Evolutionary conservation across 1,140 invertebrate species (phyloP), one percentile per base, ranked within the genome.

Genomic region (Panagrolaimus sp.): DNA sequence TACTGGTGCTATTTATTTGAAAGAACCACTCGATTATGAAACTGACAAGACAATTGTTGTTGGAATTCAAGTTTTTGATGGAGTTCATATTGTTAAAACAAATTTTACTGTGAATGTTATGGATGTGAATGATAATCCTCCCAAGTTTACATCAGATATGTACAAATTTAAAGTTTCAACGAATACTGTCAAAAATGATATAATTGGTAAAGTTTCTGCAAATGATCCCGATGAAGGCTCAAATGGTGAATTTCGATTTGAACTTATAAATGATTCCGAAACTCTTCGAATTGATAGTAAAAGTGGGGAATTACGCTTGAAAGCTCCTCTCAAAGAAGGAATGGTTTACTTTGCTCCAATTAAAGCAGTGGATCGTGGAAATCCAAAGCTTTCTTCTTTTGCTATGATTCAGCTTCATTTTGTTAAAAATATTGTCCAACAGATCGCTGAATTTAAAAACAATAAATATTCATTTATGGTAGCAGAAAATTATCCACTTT

Each of bases 121-220:
- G 0, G 91, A 92, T 81, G 89, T 91, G 0, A 92, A 93, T 76
- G 91, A 93, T 72, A 92, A 91, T 80, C 86, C 89, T 16, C 90
- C 90, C 0, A 76, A 69, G 8, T 72, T 74, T 75, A 38, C 27
- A 20, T 42, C 61, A 27, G 20, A 57, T 42, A 84, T 86, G 83
- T 74, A 57, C 25, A 73, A 83, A 65, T 64, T 72, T 38, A 69
- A 74, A 1, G 84, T 84, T 72, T 80, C 83, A 47, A 77, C 83
- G 5, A 77, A 84, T 27, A 77, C 85, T 51, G 76, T 81, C 1
- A 85, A 86, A 78, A 85, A 84, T 14, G 76, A 76, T 46, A 68
- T 73, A 7, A 73, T 86, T 11, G 72, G 74, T 0, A 73, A 77
- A 11, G 77, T 84, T n/a, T 51, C 65, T 23, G 83, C 82, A 0